A percentile compares a stretch with the other conserved stretches of the same genome.
Conservation (phyloP, 1,140 invertebrate genomes). For the Hyles euphorbiae region DNA sequence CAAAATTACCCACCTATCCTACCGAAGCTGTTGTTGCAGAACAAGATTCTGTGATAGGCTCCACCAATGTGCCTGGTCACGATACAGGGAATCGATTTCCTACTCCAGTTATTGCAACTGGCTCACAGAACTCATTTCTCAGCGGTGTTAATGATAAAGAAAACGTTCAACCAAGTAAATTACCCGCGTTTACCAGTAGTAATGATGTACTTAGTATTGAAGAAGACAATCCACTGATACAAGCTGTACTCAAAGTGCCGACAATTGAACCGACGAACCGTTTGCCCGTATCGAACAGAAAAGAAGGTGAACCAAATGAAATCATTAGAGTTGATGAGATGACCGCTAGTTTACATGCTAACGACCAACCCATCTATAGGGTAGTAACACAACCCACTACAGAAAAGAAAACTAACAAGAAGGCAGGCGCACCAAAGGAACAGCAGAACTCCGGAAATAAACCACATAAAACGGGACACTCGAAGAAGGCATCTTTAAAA, state of each 20-base stretch:
- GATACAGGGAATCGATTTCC: conserved; percentile 24
- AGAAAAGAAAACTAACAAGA: conserved; percentile 60
- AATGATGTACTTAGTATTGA: conserved; percentile 57
- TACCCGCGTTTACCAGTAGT: conserved; percentile 52
- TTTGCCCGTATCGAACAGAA: conserved; percentile 51
- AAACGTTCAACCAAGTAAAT: conserved; percentile 49
- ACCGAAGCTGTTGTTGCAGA: conserved; percentile 59
- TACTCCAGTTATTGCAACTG: conserved; percentile 15
- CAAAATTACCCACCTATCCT: conserved; percentile 55
- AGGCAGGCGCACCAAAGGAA: conserved; percentile 46
- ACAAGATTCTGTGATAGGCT: conserved; percentile 36
- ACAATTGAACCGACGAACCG: conserved; percentile 48
- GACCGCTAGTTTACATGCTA: conserved; percentile 66
- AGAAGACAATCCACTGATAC: conserved; percentile 61
- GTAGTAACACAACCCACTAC: conserved; percentile 64
- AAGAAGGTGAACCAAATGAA: conserved; percentile 57
- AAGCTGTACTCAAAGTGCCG: conserved; percentile 59
- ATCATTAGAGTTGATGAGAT: conserved; percentile 55
- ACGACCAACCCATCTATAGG: conserved; percentile 67
- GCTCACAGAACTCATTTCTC: neutral
- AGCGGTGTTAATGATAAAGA: conserved; percentile 15
- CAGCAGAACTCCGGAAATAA: conserved; percentile 37
- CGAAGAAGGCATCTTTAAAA: conserved; percentile 64
- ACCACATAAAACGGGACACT: conserved; percentile 55
- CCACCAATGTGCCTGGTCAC: conserved; percentile 29